Percentiles rank a stretch among this genome's conserved stretches.
phyloP scores from a whole-genome alignment of 2,888 invertebrate genomes.

The Drosophila acutilabella region DNA sequence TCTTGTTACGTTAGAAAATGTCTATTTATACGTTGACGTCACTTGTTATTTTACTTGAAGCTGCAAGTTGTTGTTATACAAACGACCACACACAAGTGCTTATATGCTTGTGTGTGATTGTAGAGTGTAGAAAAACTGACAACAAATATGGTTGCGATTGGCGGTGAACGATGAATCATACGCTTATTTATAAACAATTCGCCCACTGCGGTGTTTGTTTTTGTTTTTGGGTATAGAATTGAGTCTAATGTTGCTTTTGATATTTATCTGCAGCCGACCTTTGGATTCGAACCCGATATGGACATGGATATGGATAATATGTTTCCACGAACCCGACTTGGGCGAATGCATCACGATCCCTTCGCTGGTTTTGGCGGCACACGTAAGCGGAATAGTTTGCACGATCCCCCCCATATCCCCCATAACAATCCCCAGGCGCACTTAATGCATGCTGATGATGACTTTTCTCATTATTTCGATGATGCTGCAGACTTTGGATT shows the following conservation, averaged over 20 bases:
- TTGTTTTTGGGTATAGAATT: not conserved
- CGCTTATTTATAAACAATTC: slow-evolving; percentile 74
- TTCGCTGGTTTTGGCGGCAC: slow-evolving; percentile 82
- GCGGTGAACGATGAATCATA: slow-evolving; percentile 56
- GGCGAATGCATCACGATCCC: slow-evolving; percentile 84
- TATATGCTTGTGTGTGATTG: too few relatives aligned
- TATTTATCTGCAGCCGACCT: slow-evolving; percentile 77
- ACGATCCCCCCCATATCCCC: slow-evolving; percentile 73
- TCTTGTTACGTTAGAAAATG: slow-evolving; percentile 25
- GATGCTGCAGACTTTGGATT: slow-evolving; percentile 84
- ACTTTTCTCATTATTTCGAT: slow-evolving; percentile 76
- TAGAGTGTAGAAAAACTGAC: slow-evolving; percentile 10
- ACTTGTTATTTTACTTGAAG: slow-evolving; percentile 60
- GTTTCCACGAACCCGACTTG: slow-evolving; percentile 83
- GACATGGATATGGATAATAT: slow-evolving; percentile 84
- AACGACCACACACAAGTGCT: slow-evolving; percentile 5
- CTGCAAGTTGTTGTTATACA: slow-evolving; percentile 53
- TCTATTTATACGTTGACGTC: slow-evolving; percentile 68
- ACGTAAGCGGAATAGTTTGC: slow-evolving; percentile 84
- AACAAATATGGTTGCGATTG: slow-evolving; percentile 28
- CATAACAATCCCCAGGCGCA: slow-evolving; percentile 53
- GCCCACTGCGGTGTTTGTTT: slow-evolving; percentile 37
- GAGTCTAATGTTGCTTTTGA: slow-evolving; percentile 21
- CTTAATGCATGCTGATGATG: slow-evolving; percentile 72
- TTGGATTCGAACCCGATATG: slow-evolving; percentile 83